Base-by-base conservation (phyloP, 1,140 invertebrate species). In the Drosophila obscura region DNA sequence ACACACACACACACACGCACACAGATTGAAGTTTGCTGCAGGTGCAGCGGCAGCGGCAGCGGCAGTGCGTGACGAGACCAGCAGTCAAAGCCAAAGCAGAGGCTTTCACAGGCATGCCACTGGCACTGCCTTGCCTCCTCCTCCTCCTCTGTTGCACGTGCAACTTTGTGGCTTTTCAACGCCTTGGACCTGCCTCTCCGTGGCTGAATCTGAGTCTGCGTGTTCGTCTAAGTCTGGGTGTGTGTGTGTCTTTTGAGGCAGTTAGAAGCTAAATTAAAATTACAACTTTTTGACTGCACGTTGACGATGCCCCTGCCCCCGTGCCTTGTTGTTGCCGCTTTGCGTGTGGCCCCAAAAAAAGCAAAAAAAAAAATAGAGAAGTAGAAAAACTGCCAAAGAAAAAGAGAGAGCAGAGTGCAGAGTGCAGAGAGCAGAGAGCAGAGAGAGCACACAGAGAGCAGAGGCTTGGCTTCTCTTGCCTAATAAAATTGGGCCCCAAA, bases 181-280 rank as follows among this genome's bases (percentile, higher is more conserved):
- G 72, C 58, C 77, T 58, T 48, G 50, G 59, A 61, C 44, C 35
- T 22, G 43, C 31, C 26, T 16, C 48, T 58, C 19, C 39, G 15
- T 55, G 15, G 1, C 39, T 15, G 13, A 11, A n/a, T 63, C 15
- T 41, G n/a, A 28, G 59, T 56, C 53, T 67, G 19, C 49, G 16
- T 59, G 39, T 43, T 8, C 11, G 52, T 39, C 28, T 55, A 15
- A 39, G 41, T 19, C 4, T 22, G 15, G 5, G 41, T 50, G 35
- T 51, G 50, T 35, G 19, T 43, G 49, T 63, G 58, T 50, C 49
- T 82, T 78, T 67, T 73, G 69, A 60, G 65, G 69, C 74, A 82
- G 79, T 81, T 81, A 57, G 69, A 55, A 63, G 74, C 64, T 74
- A 74, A 82, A 82, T 83, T 82, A 83, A 82, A 82, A 82, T 82